A percentile compares a stretch with the other conserved stretches of the same genome.
Evolutionary conservation across 2,797 vertebrate species (phyloP).

Genomic region (Cryptoprocta ferox): DNA sequence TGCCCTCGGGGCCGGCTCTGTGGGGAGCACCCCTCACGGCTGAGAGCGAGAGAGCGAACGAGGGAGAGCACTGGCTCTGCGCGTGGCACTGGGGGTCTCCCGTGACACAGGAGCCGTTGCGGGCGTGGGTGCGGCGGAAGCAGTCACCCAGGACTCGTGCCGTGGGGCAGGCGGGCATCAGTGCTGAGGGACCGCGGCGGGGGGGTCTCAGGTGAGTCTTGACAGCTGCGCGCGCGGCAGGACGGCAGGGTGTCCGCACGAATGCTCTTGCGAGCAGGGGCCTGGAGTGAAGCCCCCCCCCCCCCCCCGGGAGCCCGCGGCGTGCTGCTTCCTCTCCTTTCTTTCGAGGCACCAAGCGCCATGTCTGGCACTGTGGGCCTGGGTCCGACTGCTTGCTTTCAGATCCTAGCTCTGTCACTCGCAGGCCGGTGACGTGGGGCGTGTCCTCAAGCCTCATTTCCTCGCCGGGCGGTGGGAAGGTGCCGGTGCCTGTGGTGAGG

Average conservation of each 20-base stretch:
- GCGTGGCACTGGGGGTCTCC: rapidly evolving
- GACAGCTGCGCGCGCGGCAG: background rate
- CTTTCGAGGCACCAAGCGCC: rapidly evolving
- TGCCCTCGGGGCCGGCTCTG: rapidly evolving
- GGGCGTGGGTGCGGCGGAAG: background rate
- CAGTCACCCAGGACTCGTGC: background rate
- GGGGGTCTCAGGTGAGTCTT: background rate
- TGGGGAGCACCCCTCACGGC: too few relatives aligned
- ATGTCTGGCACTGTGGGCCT: too few relatives aligned
- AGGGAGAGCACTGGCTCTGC: too few relatives aligned
- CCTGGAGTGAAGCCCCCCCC: too few relatives aligned
- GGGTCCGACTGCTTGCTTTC: background rate
- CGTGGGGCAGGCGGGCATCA: background rate
- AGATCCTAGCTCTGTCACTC: background rate
- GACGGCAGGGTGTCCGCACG: background rate
- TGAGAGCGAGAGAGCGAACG: background rate
- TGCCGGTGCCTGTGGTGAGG: rapidly evolving
- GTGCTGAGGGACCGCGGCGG: background rate
- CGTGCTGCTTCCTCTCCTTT: background rate
- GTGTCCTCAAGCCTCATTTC: background rate
- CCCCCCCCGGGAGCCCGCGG: background rate
- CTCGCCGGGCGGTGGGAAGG: rapidly evolving
- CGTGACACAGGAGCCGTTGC: background rate
- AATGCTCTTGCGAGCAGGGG: background rate
- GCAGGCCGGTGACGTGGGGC: background rate